Evolutionary conservation across 2,888 invertebrate species (phyloP).

Genomic region (Aelia acuminata): DNA sequence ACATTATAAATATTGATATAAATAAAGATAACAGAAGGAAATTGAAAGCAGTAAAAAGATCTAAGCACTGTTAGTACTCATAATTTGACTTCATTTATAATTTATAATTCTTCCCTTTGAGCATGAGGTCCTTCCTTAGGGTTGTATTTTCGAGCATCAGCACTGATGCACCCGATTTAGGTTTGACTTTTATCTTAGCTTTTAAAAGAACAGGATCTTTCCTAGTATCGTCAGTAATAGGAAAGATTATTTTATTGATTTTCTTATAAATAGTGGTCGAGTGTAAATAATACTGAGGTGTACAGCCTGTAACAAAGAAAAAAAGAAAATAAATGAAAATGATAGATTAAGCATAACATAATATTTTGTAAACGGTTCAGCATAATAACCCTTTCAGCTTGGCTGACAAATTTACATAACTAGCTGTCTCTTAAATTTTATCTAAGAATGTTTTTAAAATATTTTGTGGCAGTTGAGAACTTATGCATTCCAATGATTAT

Average conservation of each 20-base stretch:
- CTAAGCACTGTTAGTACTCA: not conserved
- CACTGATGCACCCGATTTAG: not conserved
- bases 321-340: not conserved
- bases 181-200: not conserved
- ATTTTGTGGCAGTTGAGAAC: too few species aligned
- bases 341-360: too few species aligned
- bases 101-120: slow-evolving; percentile 29
- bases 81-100: not conserved
- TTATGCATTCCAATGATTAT: too few species aligned
- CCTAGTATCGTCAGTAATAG: not conserved
- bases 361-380: too few species aligned
- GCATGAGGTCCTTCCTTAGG: not conserved
- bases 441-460: too few species aligned
- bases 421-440: too few species aligned
- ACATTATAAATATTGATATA: too few species aligned
- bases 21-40: too few species aligned
- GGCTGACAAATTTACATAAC: too few species aligned
- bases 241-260: not conserved
- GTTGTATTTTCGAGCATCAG: not conserved
- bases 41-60: not conserved
- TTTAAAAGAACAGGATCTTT: not conserved
- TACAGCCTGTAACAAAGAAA: not conserved
- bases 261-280: not conserved
- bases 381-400: too few species aligned
- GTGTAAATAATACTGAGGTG: not conserved